Conservation (phyloP, 2,888 invertebrate species). For the Ischnura elegans region DNA sequence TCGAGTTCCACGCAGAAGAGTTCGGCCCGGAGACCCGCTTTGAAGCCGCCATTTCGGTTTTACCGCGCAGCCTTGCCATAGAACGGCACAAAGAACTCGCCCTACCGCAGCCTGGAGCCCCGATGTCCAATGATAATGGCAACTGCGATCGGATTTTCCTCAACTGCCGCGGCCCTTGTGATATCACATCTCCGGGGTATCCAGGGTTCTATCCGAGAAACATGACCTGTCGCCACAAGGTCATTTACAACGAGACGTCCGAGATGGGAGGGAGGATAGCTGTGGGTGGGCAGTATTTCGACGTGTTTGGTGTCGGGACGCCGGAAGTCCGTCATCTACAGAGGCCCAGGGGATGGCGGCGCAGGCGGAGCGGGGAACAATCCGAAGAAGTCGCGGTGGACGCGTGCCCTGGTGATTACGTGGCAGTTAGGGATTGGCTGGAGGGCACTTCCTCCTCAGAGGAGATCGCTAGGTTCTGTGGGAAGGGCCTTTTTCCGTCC, state of each 20-base stretch:
- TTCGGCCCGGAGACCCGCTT: slow-evolving; percentile 7
- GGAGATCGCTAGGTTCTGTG: slow-evolving; percentile 51
- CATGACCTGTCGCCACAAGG: slow-evolving; percentile 46
- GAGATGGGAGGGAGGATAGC: slow-evolving; percentile 18
- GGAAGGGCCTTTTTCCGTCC: slow-evolving; percentile 17
- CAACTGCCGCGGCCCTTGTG: slow-evolving; percentile 48
- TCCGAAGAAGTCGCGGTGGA: slow-evolving; percentile 33
- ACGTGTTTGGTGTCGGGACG: slow-evolving; percentile 24
- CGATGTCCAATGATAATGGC: neutral
- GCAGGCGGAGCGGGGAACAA: neutral
- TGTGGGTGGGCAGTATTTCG: slow-evolving; percentile 48
- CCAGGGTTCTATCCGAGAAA: slow-evolving; percentile 56
- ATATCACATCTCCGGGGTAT: slow-evolving; percentile 49
- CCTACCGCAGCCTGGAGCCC: slow-evolving; percentile 28
- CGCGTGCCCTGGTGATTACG: slow-evolving; percentile 45
- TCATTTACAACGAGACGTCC: slow-evolving; percentile 46
- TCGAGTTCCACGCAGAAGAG: slow-evolving; percentile 46
- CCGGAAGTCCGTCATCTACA: slow-evolving; percentile 13
- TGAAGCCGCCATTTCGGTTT: slow-evolving; percentile 14
- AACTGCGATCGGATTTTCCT: slow-evolving; percentile 48
- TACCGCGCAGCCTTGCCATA: slow-evolving; percentile 8
- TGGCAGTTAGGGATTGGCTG: slow-evolving; percentile 38
- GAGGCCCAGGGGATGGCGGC: neutral
- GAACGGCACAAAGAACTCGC: slow-evolving; percentile 53
- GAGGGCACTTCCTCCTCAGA: slow-evolving; percentile 15